Base-by-base conservation (phyloP, 2,797 vertebrate species). In the Acanthurus lineatus region DNA sequence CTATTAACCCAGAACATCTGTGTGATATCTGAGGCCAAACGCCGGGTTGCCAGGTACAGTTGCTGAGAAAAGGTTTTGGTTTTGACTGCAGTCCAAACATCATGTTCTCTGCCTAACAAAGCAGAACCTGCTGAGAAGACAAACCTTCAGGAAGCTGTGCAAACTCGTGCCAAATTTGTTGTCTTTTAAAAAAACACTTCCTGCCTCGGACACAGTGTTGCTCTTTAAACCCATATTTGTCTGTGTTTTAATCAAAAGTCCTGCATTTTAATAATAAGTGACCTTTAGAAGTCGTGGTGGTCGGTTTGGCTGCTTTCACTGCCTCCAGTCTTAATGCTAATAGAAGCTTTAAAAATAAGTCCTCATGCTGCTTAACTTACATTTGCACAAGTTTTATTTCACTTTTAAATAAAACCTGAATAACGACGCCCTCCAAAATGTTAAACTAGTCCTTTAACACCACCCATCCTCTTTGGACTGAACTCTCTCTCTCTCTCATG, bases 391-490 rank as follows among this genome's bases (percentile, higher is more conserved):
- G 2, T 45, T 20, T 61, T 25, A 48, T 2, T 35, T 6, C 25
- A 25, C 38, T 54, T 47, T 22, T 3, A 47, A 32, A 19, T 44
- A 35, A n/a, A 40, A 12, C 56, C 44, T 2, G 10, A 54, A 44
- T 9, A 19, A 59, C 4, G 16, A 47, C 4, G 22, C 32, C 17
- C 12, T 16, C 7, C 5, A 52, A n/a, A 64, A 52, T 17, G 16
- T 25, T 56, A 15, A 59, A 20, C 25, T 73, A 5, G 40, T 67
- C 74, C 53, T 84, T 80, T 60, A 62, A 76, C 32, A 7, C 73
- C 9, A 16, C 22, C 3, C 38, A 15, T 5, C 35, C 35, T 35
- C 68, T 8, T 54, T 65, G 52, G 8, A 74, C 59, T 44, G 15
- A 35, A 59, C 49, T 42, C 10, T 66, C 54, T 75, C 9, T 61